Percentiles rank a stretch among this genome's conserved stretches.
phyloP scores from a whole-genome alignment of 1,140 invertebrate species.

The Drosophila willistoni region DNA sequence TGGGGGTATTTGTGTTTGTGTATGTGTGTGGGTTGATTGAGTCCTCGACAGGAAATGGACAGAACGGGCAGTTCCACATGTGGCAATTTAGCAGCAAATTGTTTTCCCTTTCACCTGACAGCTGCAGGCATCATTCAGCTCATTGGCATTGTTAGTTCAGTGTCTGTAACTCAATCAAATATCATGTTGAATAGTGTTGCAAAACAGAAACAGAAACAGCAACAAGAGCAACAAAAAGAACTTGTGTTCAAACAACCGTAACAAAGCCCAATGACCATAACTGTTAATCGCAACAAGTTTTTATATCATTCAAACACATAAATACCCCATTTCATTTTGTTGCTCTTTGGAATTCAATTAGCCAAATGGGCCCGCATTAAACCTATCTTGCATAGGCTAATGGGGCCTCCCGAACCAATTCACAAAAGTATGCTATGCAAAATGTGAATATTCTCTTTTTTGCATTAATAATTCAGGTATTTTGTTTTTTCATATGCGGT shows the following conservation, averaged over 20 bases:
- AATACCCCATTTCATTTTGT: conserved; percentile 3
- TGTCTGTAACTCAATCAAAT: conserved; percentile 46
- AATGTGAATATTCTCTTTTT: neutral
- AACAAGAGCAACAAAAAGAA: too few relatives aligned
- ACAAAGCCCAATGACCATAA: conserved; percentile 2
- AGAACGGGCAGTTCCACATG: conserved; percentile 63
- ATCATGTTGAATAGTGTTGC: conserved; percentile 32
- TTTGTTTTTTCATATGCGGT: neutral
- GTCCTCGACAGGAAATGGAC: conserved; percentile 68
- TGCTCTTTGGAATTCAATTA: conserved; percentile 18
- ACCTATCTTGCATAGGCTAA: neutral
- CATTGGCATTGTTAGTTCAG: too few relatives aligned
- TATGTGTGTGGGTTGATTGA: conserved; percentile 1
- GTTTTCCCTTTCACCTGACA: conserved; percentile 68
- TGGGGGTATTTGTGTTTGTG: neutral
- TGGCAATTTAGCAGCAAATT: conserved; percentile 74
- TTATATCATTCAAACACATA: neutral
- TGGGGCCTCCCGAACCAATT: too few relatives aligned
- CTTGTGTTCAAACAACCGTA: too few relatives aligned
- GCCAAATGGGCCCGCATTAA: conserved; percentile 13
- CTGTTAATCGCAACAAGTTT: neutral
- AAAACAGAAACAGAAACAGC: too few relatives aligned
- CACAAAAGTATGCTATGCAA: conserved; percentile 16
- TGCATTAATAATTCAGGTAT: conserved; percentile 16
- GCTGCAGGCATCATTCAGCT: conserved; percentile 42